phyloP scores from a whole-genome alignment of 2,888 invertebrate genomes.

The Acanthosepion pharaonis region DNA sequence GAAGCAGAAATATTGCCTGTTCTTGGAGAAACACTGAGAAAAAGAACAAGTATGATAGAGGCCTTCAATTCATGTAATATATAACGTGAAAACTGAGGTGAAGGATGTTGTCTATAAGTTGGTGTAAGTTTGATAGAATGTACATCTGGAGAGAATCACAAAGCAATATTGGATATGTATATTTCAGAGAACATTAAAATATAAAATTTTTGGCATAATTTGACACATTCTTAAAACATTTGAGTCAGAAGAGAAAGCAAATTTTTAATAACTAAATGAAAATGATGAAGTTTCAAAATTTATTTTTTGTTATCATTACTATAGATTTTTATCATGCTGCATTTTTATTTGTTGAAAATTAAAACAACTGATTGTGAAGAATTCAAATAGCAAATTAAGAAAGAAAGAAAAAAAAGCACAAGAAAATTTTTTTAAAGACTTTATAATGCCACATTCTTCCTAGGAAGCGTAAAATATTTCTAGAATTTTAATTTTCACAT shows the following conservation, averaged over 20 bases:
- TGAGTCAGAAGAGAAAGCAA: background rate
- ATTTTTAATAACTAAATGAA: conserved; percentile 20
- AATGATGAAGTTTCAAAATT: background rate
- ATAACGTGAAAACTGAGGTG: no score
- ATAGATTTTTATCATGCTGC: background rate
- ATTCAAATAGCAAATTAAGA: background rate
- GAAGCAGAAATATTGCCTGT: no score
- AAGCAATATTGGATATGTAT: background rate
- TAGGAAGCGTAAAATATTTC: no score
- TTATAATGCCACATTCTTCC: no score
- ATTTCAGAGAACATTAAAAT: background rate
- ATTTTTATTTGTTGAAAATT: conserved; percentile 33
- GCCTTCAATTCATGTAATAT: no score
- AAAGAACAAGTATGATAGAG: no score
- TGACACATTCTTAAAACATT: background rate
- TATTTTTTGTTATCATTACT: background rate
- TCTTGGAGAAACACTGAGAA: no score
- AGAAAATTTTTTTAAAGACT: background rate
- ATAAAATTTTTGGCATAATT: background rate
- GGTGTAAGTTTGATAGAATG: background rate
- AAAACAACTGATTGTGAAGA: background rate
- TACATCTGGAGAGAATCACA: background rate
- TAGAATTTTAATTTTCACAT: no score
- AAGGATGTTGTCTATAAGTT: no score
- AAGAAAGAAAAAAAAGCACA: background rate